Evolutionary conservation across 1,140 invertebrate genomes (phyloP).

Genomic region (Rhynchophorus ferrugineus): DNA sequence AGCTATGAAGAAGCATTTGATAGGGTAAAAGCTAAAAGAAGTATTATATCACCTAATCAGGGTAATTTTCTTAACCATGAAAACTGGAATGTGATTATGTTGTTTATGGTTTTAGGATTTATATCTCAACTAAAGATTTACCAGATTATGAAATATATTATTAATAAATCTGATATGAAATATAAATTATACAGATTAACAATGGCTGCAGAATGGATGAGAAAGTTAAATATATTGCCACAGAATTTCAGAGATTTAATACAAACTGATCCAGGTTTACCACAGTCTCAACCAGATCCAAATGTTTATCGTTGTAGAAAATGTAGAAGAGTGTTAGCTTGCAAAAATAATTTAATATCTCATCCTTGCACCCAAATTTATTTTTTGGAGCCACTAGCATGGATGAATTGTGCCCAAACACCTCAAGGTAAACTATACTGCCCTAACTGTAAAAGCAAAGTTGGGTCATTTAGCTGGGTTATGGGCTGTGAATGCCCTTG

Average conservation of each 20-base stretch:
- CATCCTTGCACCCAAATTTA: constrained; percentile 65
- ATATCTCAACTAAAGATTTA: constrained; percentile 68
- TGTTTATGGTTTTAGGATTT: constrained; percentile 46
- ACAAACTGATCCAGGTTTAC: constrained; percentile 70
- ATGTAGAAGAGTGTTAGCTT: constrained; percentile 70
- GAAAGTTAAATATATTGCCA: constrained; percentile 75
- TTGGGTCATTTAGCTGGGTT: constrained; percentile 79
- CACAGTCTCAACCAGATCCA: constrained; percentile 66
- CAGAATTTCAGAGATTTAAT: constrained; percentile 67
- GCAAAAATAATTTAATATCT: constrained; percentile 66
- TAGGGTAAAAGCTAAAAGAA: constrained; percentile 31
- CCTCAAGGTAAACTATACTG: constrained; percentile 74
- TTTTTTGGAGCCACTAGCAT: constrained; percentile 73
- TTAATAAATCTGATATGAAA: constrained; percentile 8
- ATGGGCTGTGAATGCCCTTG: constrained; percentile 78
- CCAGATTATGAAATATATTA: constrained; percentile 61
- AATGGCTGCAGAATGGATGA: constrained; percentile 70
- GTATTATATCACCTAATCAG: constrained; percentile 27
- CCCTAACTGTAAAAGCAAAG: constrained; percentile 70
- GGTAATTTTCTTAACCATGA: constrained; percentile 2
- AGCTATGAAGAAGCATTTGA: constrained; percentile 64
- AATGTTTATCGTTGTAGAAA: constrained; percentile 73
- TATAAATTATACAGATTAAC: constrained; percentile 70
- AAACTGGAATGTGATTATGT: not conserved
- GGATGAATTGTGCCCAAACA: constrained; percentile 69